phyloP scores from a whole-genome alignment of 2,113 vertebrate species.

The Kryptolebias marmoratus region DNA sequence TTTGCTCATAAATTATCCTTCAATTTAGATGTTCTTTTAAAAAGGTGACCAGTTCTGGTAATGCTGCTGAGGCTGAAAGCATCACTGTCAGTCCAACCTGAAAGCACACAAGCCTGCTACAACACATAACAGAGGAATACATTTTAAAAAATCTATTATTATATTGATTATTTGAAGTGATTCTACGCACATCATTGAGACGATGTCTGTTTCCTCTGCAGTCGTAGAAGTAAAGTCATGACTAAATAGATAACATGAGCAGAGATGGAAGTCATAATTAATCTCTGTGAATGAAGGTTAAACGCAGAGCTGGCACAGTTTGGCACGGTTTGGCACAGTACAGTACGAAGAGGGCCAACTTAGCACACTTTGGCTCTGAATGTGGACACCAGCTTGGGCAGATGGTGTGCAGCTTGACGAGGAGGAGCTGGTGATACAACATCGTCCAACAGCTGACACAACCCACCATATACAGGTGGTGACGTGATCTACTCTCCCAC shows the following conservation, averaged over 20 bases:
- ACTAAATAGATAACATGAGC: neutral
- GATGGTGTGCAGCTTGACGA: slow-evolving; percentile 55
- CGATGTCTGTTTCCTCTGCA: too few species aligned
- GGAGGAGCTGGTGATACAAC: slow-evolving; percentile 44
- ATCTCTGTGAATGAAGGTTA: neutral
- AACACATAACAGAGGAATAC: neutral
- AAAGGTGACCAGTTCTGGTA: neutral
- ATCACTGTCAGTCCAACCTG: neutral
- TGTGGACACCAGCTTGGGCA: slow-evolving; percentile 40
- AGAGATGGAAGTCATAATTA: neutral
- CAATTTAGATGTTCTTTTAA: neutral
- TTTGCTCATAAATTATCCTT: neutral
- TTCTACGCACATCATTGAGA: too few species aligned
- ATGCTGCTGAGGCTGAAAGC: neutral
- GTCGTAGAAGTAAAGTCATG: neutral
- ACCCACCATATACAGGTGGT: slow-evolving; percentile 64
- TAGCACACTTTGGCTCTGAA: slow-evolving; percentile 31
- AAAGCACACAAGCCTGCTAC: neutral
- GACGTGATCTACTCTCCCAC: slow-evolving; percentile 36
- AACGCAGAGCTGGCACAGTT: neutral
- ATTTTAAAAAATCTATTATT: neutral
- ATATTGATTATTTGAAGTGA: too few species aligned
- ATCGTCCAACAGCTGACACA: slow-evolving; percentile 57
- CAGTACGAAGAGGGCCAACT: neutral
- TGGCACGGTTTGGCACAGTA: neutral